A percentile compares a stretch with the other conserved stretches of the same genome.
Conservation (phyloP, 2,113 vertebrate genomes). For the Malurus alboscapulatus region DNA sequence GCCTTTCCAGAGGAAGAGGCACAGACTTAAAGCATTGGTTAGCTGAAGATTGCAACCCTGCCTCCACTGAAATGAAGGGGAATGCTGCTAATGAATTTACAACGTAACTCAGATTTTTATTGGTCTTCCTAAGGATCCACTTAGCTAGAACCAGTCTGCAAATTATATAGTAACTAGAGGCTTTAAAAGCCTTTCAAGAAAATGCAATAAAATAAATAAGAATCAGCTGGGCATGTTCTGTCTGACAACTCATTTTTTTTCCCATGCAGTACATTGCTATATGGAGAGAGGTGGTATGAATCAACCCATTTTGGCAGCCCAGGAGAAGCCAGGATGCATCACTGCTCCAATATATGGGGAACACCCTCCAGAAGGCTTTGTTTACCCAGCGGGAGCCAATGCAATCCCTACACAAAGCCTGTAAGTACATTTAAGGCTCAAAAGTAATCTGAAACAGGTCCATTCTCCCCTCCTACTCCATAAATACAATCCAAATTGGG, state of each 20-base stretch:
- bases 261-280: neutral
- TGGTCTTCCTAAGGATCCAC: neutral
- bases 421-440: neutral
- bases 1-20: neutral
- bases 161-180: neutral
- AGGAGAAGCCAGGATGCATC: neutral
- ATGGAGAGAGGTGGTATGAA: neutral
- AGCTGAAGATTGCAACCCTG: neutral
- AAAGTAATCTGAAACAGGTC: slow-evolving; percentile 12
- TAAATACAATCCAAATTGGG: slow-evolving; percentile 22
- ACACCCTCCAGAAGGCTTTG: neutral
- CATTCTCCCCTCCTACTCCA: neutral
- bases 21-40: neutral
- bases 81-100: neutral
- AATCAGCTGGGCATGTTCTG: neutral
- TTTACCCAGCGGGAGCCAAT: neutral
- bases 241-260: neutral
- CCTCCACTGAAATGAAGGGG: neutral
- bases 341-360: neutral
- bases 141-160: neutral
- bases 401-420: neutral
- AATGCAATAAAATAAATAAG: neutral
- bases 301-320: neutral
- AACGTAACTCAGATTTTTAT: neutral
- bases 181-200: neutral